phyloP scores from a whole-genome alignment of 2,797 vertebrate genomes.

The Tinamus major region DNA sequence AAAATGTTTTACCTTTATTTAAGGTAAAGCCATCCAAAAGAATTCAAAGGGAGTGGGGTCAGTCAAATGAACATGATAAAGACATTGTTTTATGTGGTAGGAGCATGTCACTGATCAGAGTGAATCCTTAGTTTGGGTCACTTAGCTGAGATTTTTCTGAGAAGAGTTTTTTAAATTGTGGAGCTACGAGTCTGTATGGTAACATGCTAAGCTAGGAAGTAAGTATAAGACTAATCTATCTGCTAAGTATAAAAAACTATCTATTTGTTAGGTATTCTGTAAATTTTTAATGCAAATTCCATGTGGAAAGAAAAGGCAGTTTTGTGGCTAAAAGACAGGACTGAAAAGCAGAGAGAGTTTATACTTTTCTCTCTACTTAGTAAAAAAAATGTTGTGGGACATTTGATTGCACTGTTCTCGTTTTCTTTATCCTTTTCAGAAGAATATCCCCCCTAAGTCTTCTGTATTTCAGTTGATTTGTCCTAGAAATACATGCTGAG shows the following conservation, averaged over 20 bases:
- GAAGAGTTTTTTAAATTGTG: background rate
- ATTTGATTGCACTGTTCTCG: background rate
- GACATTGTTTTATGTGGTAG: background rate
- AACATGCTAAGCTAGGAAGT: background rate
- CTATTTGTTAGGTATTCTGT: background rate
- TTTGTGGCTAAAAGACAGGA: background rate
- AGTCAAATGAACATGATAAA: background rate
- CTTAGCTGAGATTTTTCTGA: background rate
- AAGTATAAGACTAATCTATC: background rate
- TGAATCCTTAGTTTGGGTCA: background rate
- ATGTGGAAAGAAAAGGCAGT: background rate
- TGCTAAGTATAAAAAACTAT: background rate
- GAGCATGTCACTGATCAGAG: background rate
- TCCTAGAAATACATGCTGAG: background rate
- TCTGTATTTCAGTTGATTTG: background rate
- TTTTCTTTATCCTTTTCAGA: background rate
- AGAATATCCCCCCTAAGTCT: background rate
- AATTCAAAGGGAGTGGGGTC: background rate
- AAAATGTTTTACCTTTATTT: background rate
- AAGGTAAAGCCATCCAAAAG: background rate
- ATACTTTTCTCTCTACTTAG: background rate
- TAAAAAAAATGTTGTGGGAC: background rate
- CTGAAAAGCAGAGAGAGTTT: background rate
- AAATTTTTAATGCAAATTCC: background rate
- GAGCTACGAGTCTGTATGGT: background rate